Percentiles rank a stretch among this genome's conserved stretches.
Conservation (phyloP, 2,888 invertebrate species). For the Yponomeuta malinellus region DNA sequence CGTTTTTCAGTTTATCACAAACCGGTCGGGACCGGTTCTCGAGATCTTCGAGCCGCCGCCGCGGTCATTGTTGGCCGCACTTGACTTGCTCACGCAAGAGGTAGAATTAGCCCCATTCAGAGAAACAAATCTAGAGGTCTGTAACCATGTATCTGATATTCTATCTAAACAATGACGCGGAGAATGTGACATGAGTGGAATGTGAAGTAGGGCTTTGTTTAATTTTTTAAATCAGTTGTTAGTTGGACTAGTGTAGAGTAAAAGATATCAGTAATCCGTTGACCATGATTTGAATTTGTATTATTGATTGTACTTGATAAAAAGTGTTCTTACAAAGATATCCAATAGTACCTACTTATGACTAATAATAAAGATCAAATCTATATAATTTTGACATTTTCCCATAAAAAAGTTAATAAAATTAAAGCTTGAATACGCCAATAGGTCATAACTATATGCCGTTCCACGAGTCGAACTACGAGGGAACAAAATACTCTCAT, state of each 20-base stretch:
- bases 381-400: no score
- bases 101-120: background rate
- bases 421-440: no score
- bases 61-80: slow-evolving; percentile 11
- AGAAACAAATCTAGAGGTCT: background rate
- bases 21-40: slow-evolving; percentile 11
- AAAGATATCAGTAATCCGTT: no score
- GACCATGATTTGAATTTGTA: no score
- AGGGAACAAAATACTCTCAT: no score
- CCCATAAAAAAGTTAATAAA: no score
- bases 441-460: no score
- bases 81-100: background rate
- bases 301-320: no score
- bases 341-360: no score
- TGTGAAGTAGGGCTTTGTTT: background rate
- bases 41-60: background rate
- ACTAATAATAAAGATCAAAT: no score
- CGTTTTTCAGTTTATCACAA: slow-evolving; percentile 14
- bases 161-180: background rate
- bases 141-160: background rate
- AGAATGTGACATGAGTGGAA: background rate
- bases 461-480: no score
- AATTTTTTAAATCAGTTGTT: background rate
- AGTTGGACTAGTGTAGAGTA: background rate
- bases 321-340: no score